phyloP scores from a whole-genome alignment of 2,113 vertebrate genomes.

The Gulo gulo region DNA sequence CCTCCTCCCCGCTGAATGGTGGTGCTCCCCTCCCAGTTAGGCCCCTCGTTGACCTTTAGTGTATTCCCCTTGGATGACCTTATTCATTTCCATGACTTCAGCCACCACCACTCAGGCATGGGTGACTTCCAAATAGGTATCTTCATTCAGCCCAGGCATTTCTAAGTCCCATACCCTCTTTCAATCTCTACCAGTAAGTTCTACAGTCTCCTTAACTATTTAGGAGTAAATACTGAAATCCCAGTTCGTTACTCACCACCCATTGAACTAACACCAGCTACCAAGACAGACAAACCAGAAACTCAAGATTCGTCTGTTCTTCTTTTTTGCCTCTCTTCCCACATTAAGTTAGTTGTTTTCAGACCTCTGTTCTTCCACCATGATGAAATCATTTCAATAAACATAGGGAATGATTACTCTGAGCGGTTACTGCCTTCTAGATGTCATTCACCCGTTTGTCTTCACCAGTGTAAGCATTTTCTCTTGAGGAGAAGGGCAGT shows the following conservation, averaged over 20 bases:
- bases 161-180: not conserved
- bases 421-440: not conserved
- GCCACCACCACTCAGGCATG: not conserved
- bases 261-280: not conserved
- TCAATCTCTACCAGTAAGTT: not conserved
- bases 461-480: not conserved
- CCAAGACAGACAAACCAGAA: not conserved
- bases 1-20: not conserved
- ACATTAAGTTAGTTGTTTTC: not conserved
- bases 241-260: not conserved
- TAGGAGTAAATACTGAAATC: not conserved
- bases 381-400: not conserved
- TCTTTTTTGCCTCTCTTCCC: not conserved
- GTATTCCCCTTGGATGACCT: not conserved
- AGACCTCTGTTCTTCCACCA: not conserved
- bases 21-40: not conserved
- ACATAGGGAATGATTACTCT: not conserved
- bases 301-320: not conserved
- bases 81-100: not conserved
- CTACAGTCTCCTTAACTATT: not conserved
- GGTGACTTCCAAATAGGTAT: not conserved
- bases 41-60: not conserved
- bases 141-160: not conserved
- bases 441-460: not conserved
- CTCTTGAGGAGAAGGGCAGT: not conserved